These are phyloP conservation scores for Globicephala melas DNA, from an alignment of 2,113 vertebrate genomes.

Conservation along the genomic window DNA sequence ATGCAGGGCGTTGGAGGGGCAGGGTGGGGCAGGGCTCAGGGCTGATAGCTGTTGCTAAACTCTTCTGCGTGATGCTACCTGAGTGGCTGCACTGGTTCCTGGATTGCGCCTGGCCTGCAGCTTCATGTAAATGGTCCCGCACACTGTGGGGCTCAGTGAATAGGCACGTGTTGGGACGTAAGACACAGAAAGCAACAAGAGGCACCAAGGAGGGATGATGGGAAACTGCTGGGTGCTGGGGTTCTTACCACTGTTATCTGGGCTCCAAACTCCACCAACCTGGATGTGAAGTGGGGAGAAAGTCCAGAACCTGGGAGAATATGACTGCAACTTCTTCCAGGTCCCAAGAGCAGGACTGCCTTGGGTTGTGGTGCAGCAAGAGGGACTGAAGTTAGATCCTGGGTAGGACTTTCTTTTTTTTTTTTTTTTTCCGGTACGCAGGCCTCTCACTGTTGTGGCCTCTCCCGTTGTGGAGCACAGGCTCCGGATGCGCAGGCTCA, in stretches of 20 bases:
- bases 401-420: background rate
- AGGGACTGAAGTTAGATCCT: background rate
- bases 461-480: too few species aligned
- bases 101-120: background rate
- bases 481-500: too few species aligned
- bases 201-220: background rate
- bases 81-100: background rate
- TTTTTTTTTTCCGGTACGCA: too few species aligned
- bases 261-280: background rate
- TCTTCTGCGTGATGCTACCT: background rate
- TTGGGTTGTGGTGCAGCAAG: background rate
- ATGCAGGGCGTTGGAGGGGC: background rate
- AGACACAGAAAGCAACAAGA: background rate
- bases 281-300: background rate
- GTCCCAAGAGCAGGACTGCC: background rate
- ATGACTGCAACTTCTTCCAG: background rate
- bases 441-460: too few species aligned
- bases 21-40: background rate
- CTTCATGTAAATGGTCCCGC: background rate
- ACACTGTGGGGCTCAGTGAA: background rate
- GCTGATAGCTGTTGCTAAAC: background rate
- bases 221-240: background rate
- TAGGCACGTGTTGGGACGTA: rapidly evolving
- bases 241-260: background rate
- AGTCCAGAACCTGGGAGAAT: background rate